Evolutionary conservation across 2,797 vertebrate species (phyloP).

Genomic region (Amazona finschi): DNA sequence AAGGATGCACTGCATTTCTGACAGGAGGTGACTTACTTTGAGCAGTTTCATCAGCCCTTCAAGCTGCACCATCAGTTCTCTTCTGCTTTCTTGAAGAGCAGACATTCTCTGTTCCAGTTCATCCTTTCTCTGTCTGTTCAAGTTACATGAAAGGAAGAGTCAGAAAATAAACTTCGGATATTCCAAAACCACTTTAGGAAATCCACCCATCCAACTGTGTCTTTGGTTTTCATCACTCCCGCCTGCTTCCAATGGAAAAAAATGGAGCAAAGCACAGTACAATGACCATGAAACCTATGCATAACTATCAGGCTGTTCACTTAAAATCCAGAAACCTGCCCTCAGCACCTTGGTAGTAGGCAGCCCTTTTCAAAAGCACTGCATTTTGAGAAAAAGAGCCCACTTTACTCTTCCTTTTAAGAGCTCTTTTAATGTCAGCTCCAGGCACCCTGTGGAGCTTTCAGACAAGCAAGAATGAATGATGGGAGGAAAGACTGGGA

Average conservation of each 20-base stretch:
- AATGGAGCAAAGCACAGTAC: not conserved
- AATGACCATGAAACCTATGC: fast-evolving
- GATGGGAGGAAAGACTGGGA: not conserved
- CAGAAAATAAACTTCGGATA: not conserved
- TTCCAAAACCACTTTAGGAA: not conserved
- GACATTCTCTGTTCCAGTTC: conserved; percentile 97
- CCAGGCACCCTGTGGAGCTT: not conserved
- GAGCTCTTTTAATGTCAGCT: not conserved
- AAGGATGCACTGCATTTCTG: fast-evolving
- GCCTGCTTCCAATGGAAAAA: not conserved
- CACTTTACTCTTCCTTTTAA: not conserved
- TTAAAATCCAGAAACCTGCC: not conserved
- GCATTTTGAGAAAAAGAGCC: not conserved
- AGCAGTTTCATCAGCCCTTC: conserved; percentile 97
- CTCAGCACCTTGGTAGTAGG: not conserved
- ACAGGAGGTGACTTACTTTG: conserved; percentile 79
- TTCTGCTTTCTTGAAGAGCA: conserved; percentile 92
- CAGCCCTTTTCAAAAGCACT: not conserved
- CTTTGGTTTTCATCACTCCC: not conserved
- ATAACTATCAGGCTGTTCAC: not conserved
- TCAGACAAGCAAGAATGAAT: not conserved
- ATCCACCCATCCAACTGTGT: fast-evolving
- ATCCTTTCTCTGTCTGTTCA: conserved; percentile 91
- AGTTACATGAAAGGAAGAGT: not conserved
- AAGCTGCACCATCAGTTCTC: conserved; percentile 97